A percentile compares a stretch with the other conserved stretches of the same genome.
Evolutionary conservation across 1,140 invertebrate genomes (phyloP).

Genomic region (Papilio xuthus): DNA sequence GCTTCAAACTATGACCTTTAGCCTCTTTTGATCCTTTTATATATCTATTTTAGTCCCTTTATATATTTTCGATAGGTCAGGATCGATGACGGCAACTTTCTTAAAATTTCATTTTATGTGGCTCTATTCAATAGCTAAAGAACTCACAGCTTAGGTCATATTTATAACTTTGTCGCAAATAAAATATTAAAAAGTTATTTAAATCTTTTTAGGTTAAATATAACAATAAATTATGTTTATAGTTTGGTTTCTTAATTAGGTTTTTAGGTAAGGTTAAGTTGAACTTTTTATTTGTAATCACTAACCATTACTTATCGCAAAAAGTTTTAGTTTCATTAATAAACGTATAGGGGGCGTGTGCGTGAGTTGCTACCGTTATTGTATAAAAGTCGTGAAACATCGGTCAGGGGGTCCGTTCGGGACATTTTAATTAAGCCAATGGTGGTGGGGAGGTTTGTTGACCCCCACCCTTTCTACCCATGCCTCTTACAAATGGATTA

Average conservation of each 20-base stretch:
- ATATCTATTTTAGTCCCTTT: not conserved
- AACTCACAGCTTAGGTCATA: not conserved
- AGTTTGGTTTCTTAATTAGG: not conserved
- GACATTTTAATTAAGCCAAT: constrained; percentile 75
- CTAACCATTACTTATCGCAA: not conserved
- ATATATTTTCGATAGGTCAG: not conserved
- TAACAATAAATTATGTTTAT: not conserved
- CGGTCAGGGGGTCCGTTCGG: constrained; percentile 49
- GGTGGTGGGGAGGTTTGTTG: constrained; percentile 42
- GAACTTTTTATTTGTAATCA: not conserved
- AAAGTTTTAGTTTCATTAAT: constrained; percentile 4
- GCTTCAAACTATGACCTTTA: not conserved
- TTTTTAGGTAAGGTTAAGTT: not conserved
- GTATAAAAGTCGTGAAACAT: constrained; percentile 51
- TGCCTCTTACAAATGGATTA: constrained; percentile 67
- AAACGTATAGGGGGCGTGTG: constrained; percentile 30
- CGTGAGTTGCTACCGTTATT: constrained; percentile 43
- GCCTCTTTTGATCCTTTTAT: not conserved
- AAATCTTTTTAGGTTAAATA: not conserved
- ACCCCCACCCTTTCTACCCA: constrained; percentile 42
- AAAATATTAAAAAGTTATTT: not conserved
- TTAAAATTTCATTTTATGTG: not conserved
- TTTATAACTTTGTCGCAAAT: not conserved
- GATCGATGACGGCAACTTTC: not conserved
- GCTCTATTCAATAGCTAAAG: not conserved